phyloP scores from a whole-genome alignment of 2,888 invertebrate genomes.

The Drosophila melanosoma region DNA sequence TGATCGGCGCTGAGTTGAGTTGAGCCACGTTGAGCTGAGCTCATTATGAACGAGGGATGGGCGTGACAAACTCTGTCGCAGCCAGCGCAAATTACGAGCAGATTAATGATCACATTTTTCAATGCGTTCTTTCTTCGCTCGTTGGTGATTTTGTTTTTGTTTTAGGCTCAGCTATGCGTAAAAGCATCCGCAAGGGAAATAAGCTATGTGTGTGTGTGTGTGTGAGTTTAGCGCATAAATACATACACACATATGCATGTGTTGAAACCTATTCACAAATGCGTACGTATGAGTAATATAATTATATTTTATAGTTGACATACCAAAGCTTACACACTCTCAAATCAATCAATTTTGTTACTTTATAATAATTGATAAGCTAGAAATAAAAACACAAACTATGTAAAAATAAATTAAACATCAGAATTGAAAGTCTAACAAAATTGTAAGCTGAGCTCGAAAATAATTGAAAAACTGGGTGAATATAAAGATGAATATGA shows the following conservation, averaged over 20 bases:
- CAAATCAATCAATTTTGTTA: conserved; percentile 4
- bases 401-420: background rate
- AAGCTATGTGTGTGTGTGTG: conserved; percentile 6
- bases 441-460: background rate
- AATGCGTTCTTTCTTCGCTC: conserved; percentile 58
- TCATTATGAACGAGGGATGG: conserved; percentile 68
- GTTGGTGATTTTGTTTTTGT: conserved; percentile 22
- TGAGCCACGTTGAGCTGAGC: conserved; percentile 49
- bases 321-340: conserved; percentile 7
- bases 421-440: background rate
- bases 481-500: background rate
- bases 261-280: conserved; percentile 33
- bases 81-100: conserved; percentile 66
- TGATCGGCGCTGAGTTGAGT: conserved; percentile 23
- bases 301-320: conserved; percentile 2
- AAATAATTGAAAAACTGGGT: background rate
- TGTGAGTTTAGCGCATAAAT: conserved; percentile 1
- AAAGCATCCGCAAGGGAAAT: conserved; percentile 54
- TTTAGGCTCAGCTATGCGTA: conserved; percentile 64
- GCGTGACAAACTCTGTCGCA: conserved; percentile 67
- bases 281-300: conserved; percentile 7
- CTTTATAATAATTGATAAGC: conserved; percentile 8
- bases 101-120: conserved; percentile 72
- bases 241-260: conserved; percentile 17
- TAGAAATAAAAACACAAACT: background rate